phyloP scores from a whole-genome alignment of 2,797 vertebrate genomes.

The Trichosurus vulpecula region DNA sequence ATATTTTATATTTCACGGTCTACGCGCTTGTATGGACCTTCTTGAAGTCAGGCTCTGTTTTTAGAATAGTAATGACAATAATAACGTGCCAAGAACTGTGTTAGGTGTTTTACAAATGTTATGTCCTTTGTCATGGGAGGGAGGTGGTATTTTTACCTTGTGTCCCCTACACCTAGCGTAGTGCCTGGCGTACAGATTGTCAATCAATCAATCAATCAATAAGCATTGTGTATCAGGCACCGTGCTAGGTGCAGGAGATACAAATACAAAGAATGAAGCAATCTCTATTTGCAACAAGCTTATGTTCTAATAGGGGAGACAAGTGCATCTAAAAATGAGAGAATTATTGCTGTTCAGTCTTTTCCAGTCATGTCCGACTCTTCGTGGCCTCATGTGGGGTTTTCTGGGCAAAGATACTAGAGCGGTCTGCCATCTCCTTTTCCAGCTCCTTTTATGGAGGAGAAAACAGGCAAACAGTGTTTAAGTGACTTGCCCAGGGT shows the following conservation, averaged over 20 bases:
- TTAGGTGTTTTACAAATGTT: too few relatives aligned
- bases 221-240: too few relatives aligned
- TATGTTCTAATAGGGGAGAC: background rate
- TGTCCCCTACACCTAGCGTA: too few relatives aligned
- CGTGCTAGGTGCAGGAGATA: too few relatives aligned
- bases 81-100: too few relatives aligned
- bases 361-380: background rate
- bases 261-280: background rate
- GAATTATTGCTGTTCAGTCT: background rate
- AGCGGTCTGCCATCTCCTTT: background rate
- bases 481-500: background rate
- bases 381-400: background rate
- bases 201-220: too few relatives aligned
- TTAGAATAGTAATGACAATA: background rate
- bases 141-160: too few relatives aligned
- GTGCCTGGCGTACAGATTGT: too few relatives aligned
- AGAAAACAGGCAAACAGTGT: background rate
- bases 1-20: too few relatives aligned
- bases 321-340: background rate
- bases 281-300: too few relatives aligned
- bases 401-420: background rate
- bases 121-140: too few relatives aligned
- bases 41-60: background rate
- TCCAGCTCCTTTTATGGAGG: background rate
- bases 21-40: background rate